A percentile compares a stretch with the other conserved stretches of the same genome.
Conservation (phyloP, 2,797 vertebrate species). For the Manis javanica region DNA sequence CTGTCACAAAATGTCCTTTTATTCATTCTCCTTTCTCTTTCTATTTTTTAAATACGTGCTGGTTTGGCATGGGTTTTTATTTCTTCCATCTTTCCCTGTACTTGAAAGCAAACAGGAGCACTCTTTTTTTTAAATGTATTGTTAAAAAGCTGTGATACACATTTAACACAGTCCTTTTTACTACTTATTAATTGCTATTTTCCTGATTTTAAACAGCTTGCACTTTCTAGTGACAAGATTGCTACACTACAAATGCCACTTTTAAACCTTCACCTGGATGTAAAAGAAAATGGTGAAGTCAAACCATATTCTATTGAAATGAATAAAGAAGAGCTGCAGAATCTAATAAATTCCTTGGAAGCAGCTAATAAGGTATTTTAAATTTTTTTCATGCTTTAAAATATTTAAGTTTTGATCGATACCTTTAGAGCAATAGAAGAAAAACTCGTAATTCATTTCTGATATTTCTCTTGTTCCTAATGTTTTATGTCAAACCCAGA, state of each 20-base stretch:
- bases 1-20: not conserved
- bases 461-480: constrained; percentile 27
- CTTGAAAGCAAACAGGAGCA: not conserved
- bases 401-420: not conserved
- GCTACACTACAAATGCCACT: constrained; percentile 95
- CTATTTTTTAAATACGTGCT: not conserved
- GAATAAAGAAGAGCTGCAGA: constrained; percentile 94
- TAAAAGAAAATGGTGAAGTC: constrained; percentile 90
- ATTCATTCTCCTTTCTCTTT: not conserved
- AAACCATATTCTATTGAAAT: constrained; percentile 93
- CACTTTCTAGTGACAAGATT: constrained; percentile 97
- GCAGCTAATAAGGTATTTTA: constrained; percentile 95
- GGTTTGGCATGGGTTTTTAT: not conserved
- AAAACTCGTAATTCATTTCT: not conserved
- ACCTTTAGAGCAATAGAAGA: not conserved
- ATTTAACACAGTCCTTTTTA: not conserved
- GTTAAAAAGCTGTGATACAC: not conserved
- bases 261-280: constrained; percentile 93
- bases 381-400: not conserved
- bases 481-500: constrained; percentile 23
- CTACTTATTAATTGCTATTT: constrained; percentile 16
- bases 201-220: constrained; percentile 88
- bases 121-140: not conserved
- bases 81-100: not conserved
- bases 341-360: constrained; percentile 93